Conservation (phyloP, 2,888 invertebrate species). For the Dynastes maya region DNA sequence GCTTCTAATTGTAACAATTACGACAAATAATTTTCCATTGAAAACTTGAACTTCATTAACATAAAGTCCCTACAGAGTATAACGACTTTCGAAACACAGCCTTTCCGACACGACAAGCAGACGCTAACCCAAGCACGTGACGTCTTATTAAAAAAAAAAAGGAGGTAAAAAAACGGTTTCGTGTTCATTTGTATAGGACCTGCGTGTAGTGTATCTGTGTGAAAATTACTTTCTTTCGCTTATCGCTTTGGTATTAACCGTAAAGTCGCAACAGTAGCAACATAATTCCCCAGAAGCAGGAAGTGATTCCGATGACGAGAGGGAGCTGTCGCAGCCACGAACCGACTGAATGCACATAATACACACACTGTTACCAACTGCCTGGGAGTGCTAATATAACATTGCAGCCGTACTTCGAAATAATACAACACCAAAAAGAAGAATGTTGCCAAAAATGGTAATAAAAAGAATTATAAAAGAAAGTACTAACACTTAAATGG, state of each 20-base stretch:
- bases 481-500: constrained; percentile 30
- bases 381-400: constrained; percentile 71
- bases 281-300: constrained; percentile 90
- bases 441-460: constrained; percentile 9
- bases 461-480: constrained; percentile 27
- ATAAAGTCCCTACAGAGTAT: constrained; percentile 31
- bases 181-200: constrained; percentile 49
- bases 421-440: constrained; percentile 37
- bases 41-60: constrained; percentile 16
- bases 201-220: constrained; percentile 50
- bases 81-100: constrained; percentile 36
- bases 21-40: constrained; percentile 30
- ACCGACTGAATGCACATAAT: constrained; percentile 72
- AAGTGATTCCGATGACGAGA: constrained; percentile 90
- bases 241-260: constrained; percentile 64
- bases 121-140: not conserved
- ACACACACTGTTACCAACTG: constrained; percentile 65
- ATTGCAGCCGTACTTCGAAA: constrained; percentile 62
- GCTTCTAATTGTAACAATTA: not conserved
- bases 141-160: not conserved
- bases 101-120: constrained; percentile 30
- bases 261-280: constrained; percentile 82
- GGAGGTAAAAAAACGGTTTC: constrained; percentile 20
- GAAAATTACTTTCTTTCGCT: constrained; percentile 34
- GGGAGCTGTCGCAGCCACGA: constrained; percentile 80